phyloP scores from a whole-genome alignment of 1,140 invertebrate genomes.

The Drosophila paulistorum region DNA sequence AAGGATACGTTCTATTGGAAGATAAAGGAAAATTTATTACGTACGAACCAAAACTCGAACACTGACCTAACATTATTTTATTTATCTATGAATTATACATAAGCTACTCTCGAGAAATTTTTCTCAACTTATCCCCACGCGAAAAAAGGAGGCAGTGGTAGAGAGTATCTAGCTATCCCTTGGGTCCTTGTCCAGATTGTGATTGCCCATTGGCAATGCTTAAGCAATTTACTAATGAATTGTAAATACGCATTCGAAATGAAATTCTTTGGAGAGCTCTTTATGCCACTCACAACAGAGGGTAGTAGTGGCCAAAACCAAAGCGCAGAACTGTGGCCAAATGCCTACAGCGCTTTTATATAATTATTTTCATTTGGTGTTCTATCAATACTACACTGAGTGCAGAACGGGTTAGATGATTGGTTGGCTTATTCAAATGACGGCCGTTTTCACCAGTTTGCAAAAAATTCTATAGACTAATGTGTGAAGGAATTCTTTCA shows the following conservation, averaged over 20 bases:
- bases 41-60: neutral
- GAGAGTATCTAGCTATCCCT: constrained; percentile 2
- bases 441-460: no score
- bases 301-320: constrained; percentile 38
- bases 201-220: constrained; percentile 40
- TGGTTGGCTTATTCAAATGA: no score
- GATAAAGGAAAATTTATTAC: neutral
- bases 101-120: neutral
- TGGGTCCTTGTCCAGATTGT: constrained; percentile 37
- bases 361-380: no score
- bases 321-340: constrained; percentile 14
- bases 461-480: neutral
- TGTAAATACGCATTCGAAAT: constrained; percentile 54
- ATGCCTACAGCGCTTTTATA: neutral
- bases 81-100: neutral
- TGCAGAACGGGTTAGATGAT: no score
- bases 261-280: constrained; percentile 43
- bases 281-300: neutral
- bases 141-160: neutral
- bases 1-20: constrained; percentile 12
- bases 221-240: constrained; percentile 64
- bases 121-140: neutral
- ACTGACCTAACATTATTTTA: neutral
- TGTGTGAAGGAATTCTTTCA: constrained; percentile 6
- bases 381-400: no score